Conservation (phyloP, 1,140 invertebrate species). For the Onthophagus taurus region DNA sequence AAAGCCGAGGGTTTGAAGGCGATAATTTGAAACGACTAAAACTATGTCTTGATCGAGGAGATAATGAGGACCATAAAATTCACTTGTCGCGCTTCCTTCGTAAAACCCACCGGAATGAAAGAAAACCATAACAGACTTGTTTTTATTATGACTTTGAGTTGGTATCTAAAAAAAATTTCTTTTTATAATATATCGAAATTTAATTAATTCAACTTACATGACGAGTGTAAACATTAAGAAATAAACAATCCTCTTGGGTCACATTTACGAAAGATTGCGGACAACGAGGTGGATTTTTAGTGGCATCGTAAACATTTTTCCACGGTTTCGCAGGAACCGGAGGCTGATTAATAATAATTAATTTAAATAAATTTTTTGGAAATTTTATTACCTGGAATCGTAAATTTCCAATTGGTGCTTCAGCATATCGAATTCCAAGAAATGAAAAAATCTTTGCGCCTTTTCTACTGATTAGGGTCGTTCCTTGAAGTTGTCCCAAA, state of each 20-base stretch:
- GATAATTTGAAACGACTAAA: conserved; percentile 49
- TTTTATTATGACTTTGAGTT: conserved; percentile 27
- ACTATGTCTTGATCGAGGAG: conserved; percentile 45
- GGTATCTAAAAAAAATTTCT: conserved; percentile 10
- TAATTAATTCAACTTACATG: too few relatives aligned
- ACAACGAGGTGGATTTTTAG: conserved; percentile 46
- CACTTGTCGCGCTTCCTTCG: conserved; percentile 23
- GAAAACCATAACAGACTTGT: conserved; percentile 40
- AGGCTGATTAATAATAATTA: too few relatives aligned
- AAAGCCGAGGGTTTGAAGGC: conserved; percentile 47
- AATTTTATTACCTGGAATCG: too few relatives aligned
- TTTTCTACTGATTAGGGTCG: too few relatives aligned
- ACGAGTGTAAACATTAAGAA: conserved; percentile 58
- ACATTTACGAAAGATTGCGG: conserved; percentile 40
- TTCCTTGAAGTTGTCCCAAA: too few relatives aligned
- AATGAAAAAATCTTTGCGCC: too few relatives aligned
- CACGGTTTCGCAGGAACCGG: conserved; percentile 40
- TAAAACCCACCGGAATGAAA: conserved; percentile 42
- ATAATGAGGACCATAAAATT: conserved; percentile 37
- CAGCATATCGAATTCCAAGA: too few relatives aligned
- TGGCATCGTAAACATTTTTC: conserved; percentile 48
- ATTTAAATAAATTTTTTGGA: too few relatives aligned
- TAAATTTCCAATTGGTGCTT: too few relatives aligned
- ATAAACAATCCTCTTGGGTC: conserved; percentile 58
- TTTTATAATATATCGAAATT: neutral